These are phyloP conservation scores for Pterocles burchelli DNA, from an alignment of 2,113 vertebrate genomes.

Conservation along the genomic window DNA sequence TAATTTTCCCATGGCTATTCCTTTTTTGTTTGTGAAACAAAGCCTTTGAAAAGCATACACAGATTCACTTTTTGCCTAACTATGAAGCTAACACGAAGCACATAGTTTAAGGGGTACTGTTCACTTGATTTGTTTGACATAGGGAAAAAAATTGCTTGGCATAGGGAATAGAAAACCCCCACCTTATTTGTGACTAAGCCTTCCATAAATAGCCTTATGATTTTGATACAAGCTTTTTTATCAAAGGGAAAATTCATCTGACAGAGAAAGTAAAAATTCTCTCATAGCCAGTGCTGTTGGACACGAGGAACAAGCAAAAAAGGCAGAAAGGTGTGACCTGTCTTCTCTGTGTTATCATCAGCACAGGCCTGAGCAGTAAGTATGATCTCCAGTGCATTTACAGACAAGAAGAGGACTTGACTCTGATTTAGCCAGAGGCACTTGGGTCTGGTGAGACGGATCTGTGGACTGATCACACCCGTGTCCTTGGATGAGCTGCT, in stretches of 20 bases:
- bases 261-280: background rate
- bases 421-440: background rate
- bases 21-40: conserved; percentile 14
- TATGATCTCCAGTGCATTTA: background rate
- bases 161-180: background rate
- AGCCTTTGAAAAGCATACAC: background rate
- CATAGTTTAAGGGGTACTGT: background rate
- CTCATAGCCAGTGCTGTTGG: background rate
- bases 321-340: background rate
- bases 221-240: background rate
- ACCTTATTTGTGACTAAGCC: background rate
- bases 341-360: background rate
- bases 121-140: background rate
- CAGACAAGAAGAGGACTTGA: background rate
- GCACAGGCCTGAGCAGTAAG: background rate
- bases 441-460: background rate
- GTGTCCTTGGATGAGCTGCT: background rate
- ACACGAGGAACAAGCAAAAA: background rate
- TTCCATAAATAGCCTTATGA: background rate
- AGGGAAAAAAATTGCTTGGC: background rate
- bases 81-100: background rate
- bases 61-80: background rate
- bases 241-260: background rate
- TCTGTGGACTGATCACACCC: background rate
- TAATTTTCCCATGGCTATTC: conserved; percentile 36